phyloP scores from a whole-genome alignment of 2,888 invertebrate species.

The Ophioninae sp. region DNA sequence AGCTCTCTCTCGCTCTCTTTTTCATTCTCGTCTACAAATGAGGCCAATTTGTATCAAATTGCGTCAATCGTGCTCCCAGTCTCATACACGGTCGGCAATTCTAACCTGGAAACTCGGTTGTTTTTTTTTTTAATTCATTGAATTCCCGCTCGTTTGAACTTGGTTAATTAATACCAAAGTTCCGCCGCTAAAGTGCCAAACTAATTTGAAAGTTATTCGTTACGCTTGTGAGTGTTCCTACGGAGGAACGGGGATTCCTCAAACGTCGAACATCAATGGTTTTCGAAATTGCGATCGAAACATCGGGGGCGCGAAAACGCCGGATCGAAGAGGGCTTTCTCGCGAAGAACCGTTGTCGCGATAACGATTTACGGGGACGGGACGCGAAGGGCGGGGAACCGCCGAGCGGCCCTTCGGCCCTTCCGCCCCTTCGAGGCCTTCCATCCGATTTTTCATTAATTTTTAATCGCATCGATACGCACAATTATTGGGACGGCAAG shows the following conservation, averaged over 20 bases:
- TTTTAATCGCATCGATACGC: no score
- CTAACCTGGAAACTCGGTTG: background rate
- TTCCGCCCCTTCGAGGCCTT: no score
- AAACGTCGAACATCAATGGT: background rate
- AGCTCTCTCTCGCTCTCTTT: background rate
- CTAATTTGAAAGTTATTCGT: background rate
- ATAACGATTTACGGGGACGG: no score
- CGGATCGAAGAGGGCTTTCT: no score
- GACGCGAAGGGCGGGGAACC: no score
- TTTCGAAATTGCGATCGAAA: background rate
- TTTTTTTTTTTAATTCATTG: background rate
- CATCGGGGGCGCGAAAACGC: no score
- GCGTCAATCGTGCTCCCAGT: constrained; percentile 2
- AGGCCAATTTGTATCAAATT: constrained; percentile 31
- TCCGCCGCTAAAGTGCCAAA: background rate
- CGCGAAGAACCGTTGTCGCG: no score
- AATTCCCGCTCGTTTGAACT: background rate
- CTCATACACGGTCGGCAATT: constrained; percentile 1
- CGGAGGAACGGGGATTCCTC: background rate
- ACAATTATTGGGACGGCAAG: no score
- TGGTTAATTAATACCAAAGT: background rate
- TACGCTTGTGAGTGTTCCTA: background rate
- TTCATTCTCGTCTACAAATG: background rate
- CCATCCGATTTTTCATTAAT: no score
- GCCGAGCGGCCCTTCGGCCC: no score